Evolutionary conservation across 2,888 invertebrate species (phyloP).

Genomic region (Stenichneumon culpator): DNA sequence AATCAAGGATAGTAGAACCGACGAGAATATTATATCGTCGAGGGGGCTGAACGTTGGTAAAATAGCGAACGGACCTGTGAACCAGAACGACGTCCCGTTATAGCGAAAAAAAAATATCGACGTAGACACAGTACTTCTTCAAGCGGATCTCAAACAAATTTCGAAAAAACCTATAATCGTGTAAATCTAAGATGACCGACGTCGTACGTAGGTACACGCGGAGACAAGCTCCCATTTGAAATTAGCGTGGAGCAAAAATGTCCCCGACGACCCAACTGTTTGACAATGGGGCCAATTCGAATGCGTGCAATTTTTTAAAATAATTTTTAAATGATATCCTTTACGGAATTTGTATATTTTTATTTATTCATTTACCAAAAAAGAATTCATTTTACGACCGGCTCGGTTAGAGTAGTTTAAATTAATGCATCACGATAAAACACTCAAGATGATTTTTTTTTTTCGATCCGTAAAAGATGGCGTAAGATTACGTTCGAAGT

Average conservation of each 20-base stretch:
- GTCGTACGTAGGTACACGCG: background rate
- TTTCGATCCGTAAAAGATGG: background rate
- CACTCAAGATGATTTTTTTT: background rate
- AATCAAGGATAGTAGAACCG: constrained; percentile 67
- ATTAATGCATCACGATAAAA: background rate
- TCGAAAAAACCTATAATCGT: constrained; percentile 78
- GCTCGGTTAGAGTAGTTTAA: background rate
- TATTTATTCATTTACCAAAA: background rate
- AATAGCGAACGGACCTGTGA: constrained; percentile 81
- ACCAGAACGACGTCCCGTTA: constrained; percentile 79
- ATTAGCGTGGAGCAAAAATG: background rate
- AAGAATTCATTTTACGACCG: background rate
- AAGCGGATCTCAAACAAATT: constrained; percentile 78
- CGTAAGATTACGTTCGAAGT: constrained; percentile 8
- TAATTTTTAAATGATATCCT: background rate
- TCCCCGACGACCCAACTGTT: background rate
- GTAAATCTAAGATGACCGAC: constrained; percentile 40
- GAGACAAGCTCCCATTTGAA: background rate
- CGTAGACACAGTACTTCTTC: constrained; percentile 60
- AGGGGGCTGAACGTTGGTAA: constrained; percentile 75
- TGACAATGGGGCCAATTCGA: background rate
- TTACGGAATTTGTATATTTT: background rate
- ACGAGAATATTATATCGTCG: constrained; percentile 55
- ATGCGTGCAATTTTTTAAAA: background rate
- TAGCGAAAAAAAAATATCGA: constrained; percentile 75